phyloP scores from a whole-genome alignment of 2,888 invertebrate species.

The Biston stratarius region DNA sequence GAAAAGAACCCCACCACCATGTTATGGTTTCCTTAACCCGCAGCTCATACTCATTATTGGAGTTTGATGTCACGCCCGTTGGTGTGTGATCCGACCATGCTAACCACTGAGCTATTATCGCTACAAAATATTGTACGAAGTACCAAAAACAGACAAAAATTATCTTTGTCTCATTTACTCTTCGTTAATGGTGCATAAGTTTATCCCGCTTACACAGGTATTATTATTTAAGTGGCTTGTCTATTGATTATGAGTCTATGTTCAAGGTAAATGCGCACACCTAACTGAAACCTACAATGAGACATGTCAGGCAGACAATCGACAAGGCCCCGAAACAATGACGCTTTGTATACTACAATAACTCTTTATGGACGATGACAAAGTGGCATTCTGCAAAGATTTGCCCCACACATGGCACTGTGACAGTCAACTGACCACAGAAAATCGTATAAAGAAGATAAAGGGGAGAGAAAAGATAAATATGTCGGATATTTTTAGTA shows the following conservation, averaged over 20 bases:
- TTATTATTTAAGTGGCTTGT: constrained; percentile 31
- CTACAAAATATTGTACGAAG: constrained; percentile 13
- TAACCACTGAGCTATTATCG: neutral
- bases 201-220: neutral
- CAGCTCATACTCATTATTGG: too few species aligned
- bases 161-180: too few species aligned
- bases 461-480: neutral
- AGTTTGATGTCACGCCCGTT: too few species aligned
- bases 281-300: constrained; percentile 50
- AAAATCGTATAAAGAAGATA: constrained; percentile 9
- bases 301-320: constrained; percentile 69
- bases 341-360: constrained; percentile 72
- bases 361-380: constrained; percentile 75
- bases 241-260: neutral
- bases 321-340: constrained; percentile 75
- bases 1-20: too few species aligned
- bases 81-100: too few species aligned
- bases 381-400: constrained; percentile 78
- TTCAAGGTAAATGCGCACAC: constrained; percentile 60
- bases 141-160: neutral
- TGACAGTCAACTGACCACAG: constrained; percentile 29
- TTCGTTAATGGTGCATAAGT: too few species aligned
- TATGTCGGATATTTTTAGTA: too few species aligned
- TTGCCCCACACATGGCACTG: constrained; percentile 65
- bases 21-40: too few species aligned